Base-by-base conservation (phyloP, 37 sponge, comb jelly and placozoan genomes). In the Spongia lamella region DNA sequence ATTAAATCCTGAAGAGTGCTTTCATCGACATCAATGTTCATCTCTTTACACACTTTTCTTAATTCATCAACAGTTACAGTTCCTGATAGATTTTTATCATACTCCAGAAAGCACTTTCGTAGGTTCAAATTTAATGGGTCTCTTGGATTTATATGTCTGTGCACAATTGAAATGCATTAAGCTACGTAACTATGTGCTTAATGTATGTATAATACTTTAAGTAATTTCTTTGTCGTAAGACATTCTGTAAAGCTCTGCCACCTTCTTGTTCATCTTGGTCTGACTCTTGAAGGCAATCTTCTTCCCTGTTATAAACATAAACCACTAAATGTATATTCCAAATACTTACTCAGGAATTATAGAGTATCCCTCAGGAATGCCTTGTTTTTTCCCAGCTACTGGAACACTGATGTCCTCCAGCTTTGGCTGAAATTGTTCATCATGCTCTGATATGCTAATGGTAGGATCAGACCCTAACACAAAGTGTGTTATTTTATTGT, bases 41-140 rank as follows among this genome's bases (percentile, higher is more conserved):
- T 68, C 17, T 52, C 51, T 36, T 61, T 70, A 37, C 88, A 87
- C 1, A 87, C 72, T 53, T 49, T 52, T 3, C 38, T 60, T 36
- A 81, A 55, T 31, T 81, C 72, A 20, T 80, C 80, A 21, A n/a
- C 61, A 37, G 76, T 73, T 20, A 83, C 52, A 33, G 74, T 74
- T 38, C 84, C 84, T 68, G 73, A 93, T 91, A 89, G 56, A 49
- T 83, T 75, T n/a, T 74, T 80, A 75, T 94, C 92, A 57, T 74
- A 82, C 37, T 90, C 88, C 54, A 94, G 81, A 59, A 94, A 94
- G 38, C 88, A 84, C 34, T 78, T 90, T 61, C 88, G 73, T 29
- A 94, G 56, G 55, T 87, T 90, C 54, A 90, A 61, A 30, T 91
- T 79, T 30, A 86, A 38, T 21, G 92, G 88, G 63, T 94, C 94